Evolutionary conservation across 2,888 invertebrate genomes (phyloP).

Genomic region (Bugulina stolonifera): DNA sequence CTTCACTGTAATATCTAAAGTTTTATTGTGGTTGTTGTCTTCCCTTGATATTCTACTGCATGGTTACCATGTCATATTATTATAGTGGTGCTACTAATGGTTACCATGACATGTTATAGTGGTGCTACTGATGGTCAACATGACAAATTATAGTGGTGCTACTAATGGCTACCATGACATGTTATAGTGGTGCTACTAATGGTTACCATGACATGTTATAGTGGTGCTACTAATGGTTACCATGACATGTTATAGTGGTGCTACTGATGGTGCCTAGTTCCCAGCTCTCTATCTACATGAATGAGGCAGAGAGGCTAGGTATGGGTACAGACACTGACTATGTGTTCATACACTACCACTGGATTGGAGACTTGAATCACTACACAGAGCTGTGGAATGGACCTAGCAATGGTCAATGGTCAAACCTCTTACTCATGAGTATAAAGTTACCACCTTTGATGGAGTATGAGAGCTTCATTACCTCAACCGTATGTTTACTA

Average conservation of each 20-base stretch:
- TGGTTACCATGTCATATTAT: neutral
- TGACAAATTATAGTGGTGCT: neutral
- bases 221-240: neutral
- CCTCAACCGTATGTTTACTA: neutral
- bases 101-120: neutral
- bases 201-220: neutral
- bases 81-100: neutral
- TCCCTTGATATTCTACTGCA: too few species aligned
- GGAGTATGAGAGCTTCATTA: neutral
- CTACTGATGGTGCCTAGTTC: constrained; percentile 10
- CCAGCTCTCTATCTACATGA: constrained; percentile 3
- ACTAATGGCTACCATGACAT: neutral
- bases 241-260: neutral
- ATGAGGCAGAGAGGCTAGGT: neutral
- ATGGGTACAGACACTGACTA: neutral
- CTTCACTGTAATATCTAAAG: too few species aligned
- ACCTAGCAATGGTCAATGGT: neutral
- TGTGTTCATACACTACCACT: constrained; percentile 7
- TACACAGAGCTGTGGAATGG: constrained; percentile 4
- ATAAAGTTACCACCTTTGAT: neutral
- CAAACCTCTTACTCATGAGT: constrained; percentile 7
- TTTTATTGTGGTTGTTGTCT: too few species aligned
- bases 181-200: neutral
- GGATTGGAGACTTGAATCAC: neutral
- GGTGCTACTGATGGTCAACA: too few species aligned